Evolutionary conservation across 2,797 vertebrate genomes (phyloP).

Genomic region (Apogon hyalosoma): DNA sequence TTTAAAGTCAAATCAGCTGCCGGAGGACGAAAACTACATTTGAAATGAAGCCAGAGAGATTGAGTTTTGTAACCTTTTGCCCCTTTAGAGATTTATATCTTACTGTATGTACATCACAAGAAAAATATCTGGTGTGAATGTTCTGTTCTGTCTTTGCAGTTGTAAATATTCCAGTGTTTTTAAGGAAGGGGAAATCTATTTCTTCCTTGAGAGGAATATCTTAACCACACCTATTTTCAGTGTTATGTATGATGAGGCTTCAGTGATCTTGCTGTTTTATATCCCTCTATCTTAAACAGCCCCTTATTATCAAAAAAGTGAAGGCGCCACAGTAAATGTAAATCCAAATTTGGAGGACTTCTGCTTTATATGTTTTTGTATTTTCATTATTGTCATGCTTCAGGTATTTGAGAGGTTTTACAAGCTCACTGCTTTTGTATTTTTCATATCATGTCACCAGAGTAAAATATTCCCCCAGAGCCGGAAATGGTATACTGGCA

Average conservation of each 20-base stretch:
- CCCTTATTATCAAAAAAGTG: constrained; percentile 29
- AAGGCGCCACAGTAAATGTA: constrained; percentile 9
- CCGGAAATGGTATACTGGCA: constrained; percentile 78
- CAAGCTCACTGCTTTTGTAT: constrained; percentile 59
- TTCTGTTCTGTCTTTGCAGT: constrained; percentile 3
- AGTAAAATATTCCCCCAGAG: constrained; percentile 75
- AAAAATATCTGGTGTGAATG: constrained; percentile 32
- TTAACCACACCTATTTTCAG: too few species aligned
- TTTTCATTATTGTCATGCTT: constrained; percentile 32
- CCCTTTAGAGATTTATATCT: constrained; percentile 1
- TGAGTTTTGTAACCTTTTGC: constrained; percentile 23
- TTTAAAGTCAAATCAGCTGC: constrained; percentile 53
- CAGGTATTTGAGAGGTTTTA: constrained; percentile 55
- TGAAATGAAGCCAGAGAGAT: constrained; percentile 26
- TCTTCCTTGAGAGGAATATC: constrained; percentile 46
- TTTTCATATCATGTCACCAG: constrained; percentile 69
- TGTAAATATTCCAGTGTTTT: constrained; percentile 9
- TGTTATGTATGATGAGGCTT: too few species aligned
- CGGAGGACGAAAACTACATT: constrained; percentile 34
- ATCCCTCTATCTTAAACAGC: constrained; percentile 38
- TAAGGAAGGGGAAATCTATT: constrained; percentile 21
- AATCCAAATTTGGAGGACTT: constrained; percentile 18
- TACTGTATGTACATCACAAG: not conserved
- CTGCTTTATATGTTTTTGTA: constrained; percentile 4
- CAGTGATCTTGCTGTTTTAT: constrained; percentile 37